Base-by-base conservation (phyloP, 1,140 invertebrate species). In the Venustaconcha ellipsiformis region DNA sequence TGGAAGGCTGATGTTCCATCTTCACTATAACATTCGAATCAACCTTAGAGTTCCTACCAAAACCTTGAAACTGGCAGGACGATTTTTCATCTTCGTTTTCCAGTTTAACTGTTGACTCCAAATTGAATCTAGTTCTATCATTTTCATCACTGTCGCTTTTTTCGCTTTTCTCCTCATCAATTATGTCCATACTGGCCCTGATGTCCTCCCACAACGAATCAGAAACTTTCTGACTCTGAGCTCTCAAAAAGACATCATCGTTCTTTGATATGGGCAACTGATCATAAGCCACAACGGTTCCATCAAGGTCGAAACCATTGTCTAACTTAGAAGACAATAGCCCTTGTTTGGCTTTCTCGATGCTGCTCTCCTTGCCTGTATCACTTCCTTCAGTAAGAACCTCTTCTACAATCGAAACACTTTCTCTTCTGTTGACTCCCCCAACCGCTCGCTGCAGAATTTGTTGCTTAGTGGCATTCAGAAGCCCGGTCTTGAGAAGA, bases 351-450 rank as follows among this genome's bases (percentile, higher is more conserved):
- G 30, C 56, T 65, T 65, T 77, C 13, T 68, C 70, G 12, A 48
- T 48, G 67, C 65, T 26, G 30, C 26, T 13, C 55, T 14, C 48
- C 48, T 56, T 62, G 26, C 48, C 13, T 57, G 62, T n/a, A 20
- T 37, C 15, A 20, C 2, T 15, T 77, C 75, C 48, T 77, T 79
- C 20, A 57, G 78, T 90, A 94, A 94, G 87, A 94, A 94, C 72
- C 37, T 94, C 93, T 86, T 94, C 93, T 81, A 94, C 92, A 70
- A 92, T 89, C 5, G 92, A 91, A 4, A 92, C 92, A n/a, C 92
- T 92, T 74, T 92, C 91, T 23, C 93, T 90, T 18, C 93, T 91
- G 4, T 91, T 89, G 62, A 92, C 83, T 67, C 81, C 63, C 62
- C 55, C 62, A 30, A 70, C 66, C 17, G 56, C 63, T 5, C 77